Base-by-base conservation (phyloP, 1,140 invertebrate genomes). In the Eulimnadia texana region DNA sequence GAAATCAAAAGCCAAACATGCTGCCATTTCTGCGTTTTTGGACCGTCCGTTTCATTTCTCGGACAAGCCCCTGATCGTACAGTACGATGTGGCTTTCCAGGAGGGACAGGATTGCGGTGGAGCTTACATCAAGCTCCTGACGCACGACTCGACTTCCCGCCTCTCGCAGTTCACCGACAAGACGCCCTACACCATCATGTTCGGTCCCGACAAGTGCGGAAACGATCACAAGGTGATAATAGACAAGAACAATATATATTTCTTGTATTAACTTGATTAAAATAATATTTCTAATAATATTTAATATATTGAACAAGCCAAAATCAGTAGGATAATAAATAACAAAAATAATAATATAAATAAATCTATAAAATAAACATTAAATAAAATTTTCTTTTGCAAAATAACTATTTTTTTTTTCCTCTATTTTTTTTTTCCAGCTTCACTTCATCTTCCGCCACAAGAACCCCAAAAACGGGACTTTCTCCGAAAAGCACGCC, bases 191-290 rank as follows among this genome's bases (percentile, higher is more conserved):
- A 90, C 90, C 1, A 93, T 98, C 68, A 99, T 99, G 96, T 99
- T 98, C 78, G 96, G 95, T 1, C 96, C 96, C 9, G 96, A 99
- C 76, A 99, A 98, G 74, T 99, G 96, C 77, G 95, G 95, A 60
- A 90, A 86, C 69, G 90, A 95, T 73, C 82, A 88, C 67, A 97
- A 98, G 75, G 82, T 85, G 71, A 58, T 27, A 27, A 6, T 3
- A 0, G 19, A 25, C 28, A 13, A 25, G 11, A 2, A 25, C 29
- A 9, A 42, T 16, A 42, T 9, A 42, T n/a, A n/a, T n/a, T n/a
- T n/a, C n/a, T n/a, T n/a, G n/a, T n/a, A n/a, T n/a, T n/a, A n/a
- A n/a, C n/a, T n/a, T n/a, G n/a, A n/a, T n/a, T n/a, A n/a, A n/a
- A n/a, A n/a, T n/a, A n/a, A n/a, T n/a, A n/a, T n/a, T n/a, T n/a